Base-by-base conservation (phyloP, 1,140 invertebrate genomes). In the Aphelenchoides fujianensis region DNA sequence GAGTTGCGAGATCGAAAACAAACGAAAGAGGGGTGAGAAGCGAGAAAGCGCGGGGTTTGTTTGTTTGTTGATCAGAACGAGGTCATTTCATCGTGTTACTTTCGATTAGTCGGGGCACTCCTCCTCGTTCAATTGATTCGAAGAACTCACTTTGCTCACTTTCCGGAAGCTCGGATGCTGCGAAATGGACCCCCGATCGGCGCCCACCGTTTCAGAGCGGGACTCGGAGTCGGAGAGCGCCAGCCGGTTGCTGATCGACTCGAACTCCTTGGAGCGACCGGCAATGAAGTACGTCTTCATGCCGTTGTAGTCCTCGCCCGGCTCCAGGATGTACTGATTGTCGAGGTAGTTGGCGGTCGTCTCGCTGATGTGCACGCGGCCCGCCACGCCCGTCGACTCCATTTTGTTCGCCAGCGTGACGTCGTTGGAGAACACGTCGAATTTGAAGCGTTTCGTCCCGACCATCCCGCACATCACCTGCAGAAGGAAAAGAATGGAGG, bases 391-490 rank as follows among this genome's bases (percentile, higher is more conserved):
- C 3, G 79, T 84, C 1, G 80, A 82, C 68, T 92, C 90, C 36
- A 95, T 86, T 85, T 91, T 94, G 66, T 91, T 89, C 19, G 93
- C 93, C 53, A 94, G 87, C 1, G 90, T 91, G 0, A 95, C 93
- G 82, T 95, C 93, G 82, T 95, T 94, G 59, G 92, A 94, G 92
- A 92, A 95, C 0, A 95, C 93, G 83, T 95, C 93, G 82, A 94
- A 95, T 85, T 95, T 94, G 76, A 94, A 93, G 55, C 92, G 87
- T 41, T 79, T 78, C n/a, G 91, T 93, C 9, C 92, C 92, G 0
- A 94, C 92, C 73, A 94, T 92, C 2, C 92, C 92, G 82, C 92
- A 94, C 0, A 94, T 86, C 0, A 94, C 91, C 0, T 91, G n/a
- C n/a, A n/a, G n/a, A 61, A 30, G 70, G 59, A 62, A n/a, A n/a